These are phyloP conservation scores for Typhlomys cinereus DNA, from an alignment of 2,113 vertebrate species.

Conservation along the genomic window DNA sequence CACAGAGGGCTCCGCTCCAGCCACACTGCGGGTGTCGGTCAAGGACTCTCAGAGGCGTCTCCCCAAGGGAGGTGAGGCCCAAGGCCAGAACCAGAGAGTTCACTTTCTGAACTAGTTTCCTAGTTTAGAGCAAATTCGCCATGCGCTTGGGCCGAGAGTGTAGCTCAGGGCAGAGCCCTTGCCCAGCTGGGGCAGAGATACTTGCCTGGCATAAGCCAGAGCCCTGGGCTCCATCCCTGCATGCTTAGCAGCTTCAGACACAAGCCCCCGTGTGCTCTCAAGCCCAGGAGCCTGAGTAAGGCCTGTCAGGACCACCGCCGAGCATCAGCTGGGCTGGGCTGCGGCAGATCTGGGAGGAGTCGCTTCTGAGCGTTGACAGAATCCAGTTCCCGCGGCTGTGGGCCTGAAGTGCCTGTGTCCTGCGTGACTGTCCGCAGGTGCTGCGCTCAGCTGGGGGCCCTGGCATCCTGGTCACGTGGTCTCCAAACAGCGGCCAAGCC, in stretches of 20 bases:
- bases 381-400: background rate
- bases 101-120: background rate
- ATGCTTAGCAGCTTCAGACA: background rate
- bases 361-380: background rate
- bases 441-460: background rate
- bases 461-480: too few species aligned
- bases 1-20: background rate
- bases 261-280: background rate
- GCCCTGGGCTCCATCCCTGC: background rate
- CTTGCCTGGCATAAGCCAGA: background rate
- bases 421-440: too few species aligned
- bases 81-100: background rate
- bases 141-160: background rate
- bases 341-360: background rate
- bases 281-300: too few species aligned
- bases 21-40: background rate
- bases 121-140: background rate
- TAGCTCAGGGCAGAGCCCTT: background rate
- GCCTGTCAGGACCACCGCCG: background rate
- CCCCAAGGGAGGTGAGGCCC: background rate
- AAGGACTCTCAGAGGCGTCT: background rate
- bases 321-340: background rate
- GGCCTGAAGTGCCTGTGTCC: background rate
- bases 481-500: background rate
- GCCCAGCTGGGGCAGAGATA: too few species aligned